phyloP scores from a whole-genome alignment of 2,888 invertebrate genomes.

The Drosophila aldrichi region DNA sequence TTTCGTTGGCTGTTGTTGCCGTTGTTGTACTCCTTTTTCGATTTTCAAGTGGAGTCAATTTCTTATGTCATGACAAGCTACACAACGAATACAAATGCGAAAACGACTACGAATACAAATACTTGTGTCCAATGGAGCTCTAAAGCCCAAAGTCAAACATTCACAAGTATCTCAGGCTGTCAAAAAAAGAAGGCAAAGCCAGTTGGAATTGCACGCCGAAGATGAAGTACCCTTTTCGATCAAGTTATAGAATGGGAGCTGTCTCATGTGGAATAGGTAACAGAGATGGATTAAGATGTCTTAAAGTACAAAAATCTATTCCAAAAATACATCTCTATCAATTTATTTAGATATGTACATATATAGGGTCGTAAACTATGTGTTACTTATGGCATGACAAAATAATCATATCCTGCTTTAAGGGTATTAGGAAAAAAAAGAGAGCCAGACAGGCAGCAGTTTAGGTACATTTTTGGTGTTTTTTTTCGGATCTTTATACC shows the following conservation, averaged over 20 bases:
- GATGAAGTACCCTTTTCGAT: neutral
- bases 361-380: neutral
- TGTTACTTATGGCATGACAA: neutral
- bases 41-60: slow-evolving; percentile 81
- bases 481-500: slow-evolving; percentile 26
- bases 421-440: slow-evolving; percentile 36
- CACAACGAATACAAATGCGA: slow-evolving; percentile 53
- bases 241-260: neutral
- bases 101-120: slow-evolving; percentile 34
- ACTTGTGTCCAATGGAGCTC: slow-evolving; percentile 33
- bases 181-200: slow-evolving; percentile 16
- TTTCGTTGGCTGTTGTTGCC: slow-evolving; percentile 64
- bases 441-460: slow-evolving; percentile 52
- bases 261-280: neutral
- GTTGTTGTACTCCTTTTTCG: slow-evolving; percentile 74
- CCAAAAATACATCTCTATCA: neutral
- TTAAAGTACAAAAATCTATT: neutral
- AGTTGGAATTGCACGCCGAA: neutral
- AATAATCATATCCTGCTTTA: slow-evolving; percentile 7
- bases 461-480: slow-evolving; percentile 34
- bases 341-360: neutral
- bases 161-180: slow-evolving; percentile 36
- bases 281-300: neutral
- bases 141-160: slow-evolving; percentile 49
- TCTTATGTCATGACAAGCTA: slow-evolving; percentile 77